phyloP scores from a whole-genome alignment of 2,888 invertebrate genomes.

The Anagyrus pseudococci region DNA sequence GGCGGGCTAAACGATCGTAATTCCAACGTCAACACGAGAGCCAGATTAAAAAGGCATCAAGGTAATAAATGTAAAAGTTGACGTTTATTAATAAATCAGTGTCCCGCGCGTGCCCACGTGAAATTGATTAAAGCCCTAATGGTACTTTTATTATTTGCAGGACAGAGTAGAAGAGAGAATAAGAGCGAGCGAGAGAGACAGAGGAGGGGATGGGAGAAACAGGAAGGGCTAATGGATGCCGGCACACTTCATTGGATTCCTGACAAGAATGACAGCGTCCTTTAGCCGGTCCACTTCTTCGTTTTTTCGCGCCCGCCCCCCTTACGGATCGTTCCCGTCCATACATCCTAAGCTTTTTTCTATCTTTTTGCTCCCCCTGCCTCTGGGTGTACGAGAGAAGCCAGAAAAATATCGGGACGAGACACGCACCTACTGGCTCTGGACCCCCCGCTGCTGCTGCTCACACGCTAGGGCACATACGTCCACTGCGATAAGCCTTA shows the following conservation, averaged over 20 bases:
- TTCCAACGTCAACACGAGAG: too few relatives aligned
- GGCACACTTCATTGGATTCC: conserved; percentile 57
- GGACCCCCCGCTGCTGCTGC: conserved; percentile 37
- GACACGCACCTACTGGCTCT: too few relatives aligned
- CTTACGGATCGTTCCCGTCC: conserved; percentile 18
- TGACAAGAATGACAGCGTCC: conserved; percentile 56
- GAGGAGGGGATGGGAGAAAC: conserved; percentile 14
- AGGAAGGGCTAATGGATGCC: conserved; percentile 46
- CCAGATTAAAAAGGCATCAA: conserved; percentile 17
- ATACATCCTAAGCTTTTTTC: conserved; percentile 27
- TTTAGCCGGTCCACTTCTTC: conserved; percentile 42
- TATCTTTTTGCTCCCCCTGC: conserved; percentile 24
- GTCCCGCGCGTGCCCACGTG: conserved; percentile 45
- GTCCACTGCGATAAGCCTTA: conserved; percentile 46
- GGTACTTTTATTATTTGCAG: conserved; percentile 61
- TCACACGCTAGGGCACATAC: conserved; percentile 23
- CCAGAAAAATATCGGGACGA: conserved; percentile 37
- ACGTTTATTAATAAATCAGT: conserved; percentile 48
- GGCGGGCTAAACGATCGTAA: too few relatives aligned
- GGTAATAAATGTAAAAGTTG: conserved; percentile 33
- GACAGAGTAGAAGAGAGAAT: not conserved
- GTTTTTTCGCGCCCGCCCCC: conserved; percentile 17
- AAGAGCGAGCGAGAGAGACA: not conserved
- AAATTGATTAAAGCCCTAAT: conserved; percentile 50
- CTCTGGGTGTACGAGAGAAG: not conserved